Base-by-base conservation (phyloP, 2,113 vertebrate genomes). In the Xyliphius kryptos region DNA sequence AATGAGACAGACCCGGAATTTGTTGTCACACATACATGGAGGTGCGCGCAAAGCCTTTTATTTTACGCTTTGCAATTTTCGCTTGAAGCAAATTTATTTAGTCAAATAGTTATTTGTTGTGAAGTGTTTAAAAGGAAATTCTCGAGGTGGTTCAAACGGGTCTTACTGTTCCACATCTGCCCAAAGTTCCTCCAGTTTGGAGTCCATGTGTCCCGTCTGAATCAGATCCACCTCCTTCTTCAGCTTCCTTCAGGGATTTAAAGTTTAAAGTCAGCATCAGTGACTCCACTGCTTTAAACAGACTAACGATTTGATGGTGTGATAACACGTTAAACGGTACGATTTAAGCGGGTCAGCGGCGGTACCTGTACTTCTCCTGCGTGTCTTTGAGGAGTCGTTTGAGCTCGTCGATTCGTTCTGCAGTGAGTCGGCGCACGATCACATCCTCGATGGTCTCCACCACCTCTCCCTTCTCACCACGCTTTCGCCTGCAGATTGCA, bases 391-490 rank as follows among this genome's bases (percentile, higher is more conserved):
- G 90, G 1, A 97, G 81, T 76, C 91, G 98, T 76, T 97, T 99
- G 66, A 99, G 67, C 68, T 99, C 97, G 58, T 99, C 97, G 64
- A 99, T 97, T 81, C 95, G 78, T 76, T 99, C 95, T 14, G 92
- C 81, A 15, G 94, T 97, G 66, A 99, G 77, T 77, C 95, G 91
- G 50, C 94, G 84, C 69, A 99, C 97, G 56, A 99, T 99, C 66
- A 99, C 95, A 71, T 99, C 97, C 80, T 99, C 97, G 37, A 97
- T 94, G 0, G 97, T 99, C 86, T 98, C 97, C 0, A 99, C 97
- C 74, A 99, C 95, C 77, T 98, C 95, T 1, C 97, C 97, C 67
- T 97, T 95, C 83, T 99, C 97, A 6, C 97, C 96, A 9, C 97
- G 90, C 75, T 99, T 98, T 74, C 97, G 92, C 66, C 97, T 99